A percentile compares a stretch with the other conserved stretches of the same genome.
phyloP scores from a whole-genome alignment of 2,113 vertebrate genomes.

The Epinephelus fuscoguttatus region DNA sequence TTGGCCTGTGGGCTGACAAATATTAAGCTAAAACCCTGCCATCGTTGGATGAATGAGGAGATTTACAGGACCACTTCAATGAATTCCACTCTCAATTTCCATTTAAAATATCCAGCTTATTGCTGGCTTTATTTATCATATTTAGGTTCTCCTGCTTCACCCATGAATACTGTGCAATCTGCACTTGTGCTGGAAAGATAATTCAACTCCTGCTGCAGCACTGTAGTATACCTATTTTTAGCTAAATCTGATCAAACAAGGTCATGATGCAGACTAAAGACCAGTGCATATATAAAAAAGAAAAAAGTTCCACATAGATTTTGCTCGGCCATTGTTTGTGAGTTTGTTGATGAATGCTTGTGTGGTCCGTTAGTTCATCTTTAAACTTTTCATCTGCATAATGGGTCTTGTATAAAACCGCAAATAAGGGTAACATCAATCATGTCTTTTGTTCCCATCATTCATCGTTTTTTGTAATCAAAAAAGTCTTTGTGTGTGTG shows the following conservation, averaged over 20 bases:
- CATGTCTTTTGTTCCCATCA: neutral
- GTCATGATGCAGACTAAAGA: slow-evolving; percentile 14
- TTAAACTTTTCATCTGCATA: neutral
- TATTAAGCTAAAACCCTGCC: neutral
- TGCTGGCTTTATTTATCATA: neutral
- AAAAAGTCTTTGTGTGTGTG: neutral
- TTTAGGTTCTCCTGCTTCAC: neutral
- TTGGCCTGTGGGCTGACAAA: neutral
- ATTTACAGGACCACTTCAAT: neutral
- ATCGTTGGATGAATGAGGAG: neutral
- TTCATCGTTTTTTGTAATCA: neutral
- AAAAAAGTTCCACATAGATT: neutral
- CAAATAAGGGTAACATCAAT: neutral
- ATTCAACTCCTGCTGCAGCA: neutral
- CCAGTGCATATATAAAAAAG: neutral
- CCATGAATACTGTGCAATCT: neutral
- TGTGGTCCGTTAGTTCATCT: neutral
- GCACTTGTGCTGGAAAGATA: neutral
- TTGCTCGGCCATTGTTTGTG: slow-evolving; percentile 18
- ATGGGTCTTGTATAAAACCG: neutral
- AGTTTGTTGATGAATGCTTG: neutral
- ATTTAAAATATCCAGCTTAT: neutral
- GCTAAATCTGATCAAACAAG: slow-evolving; percentile 24
- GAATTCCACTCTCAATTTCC: neutral
- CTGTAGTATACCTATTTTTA: slow-evolving; percentile 32